Evolutionary conservation across 1,140 invertebrate genomes (phyloP).

Genomic region (Diuraphis noxia): DNA sequence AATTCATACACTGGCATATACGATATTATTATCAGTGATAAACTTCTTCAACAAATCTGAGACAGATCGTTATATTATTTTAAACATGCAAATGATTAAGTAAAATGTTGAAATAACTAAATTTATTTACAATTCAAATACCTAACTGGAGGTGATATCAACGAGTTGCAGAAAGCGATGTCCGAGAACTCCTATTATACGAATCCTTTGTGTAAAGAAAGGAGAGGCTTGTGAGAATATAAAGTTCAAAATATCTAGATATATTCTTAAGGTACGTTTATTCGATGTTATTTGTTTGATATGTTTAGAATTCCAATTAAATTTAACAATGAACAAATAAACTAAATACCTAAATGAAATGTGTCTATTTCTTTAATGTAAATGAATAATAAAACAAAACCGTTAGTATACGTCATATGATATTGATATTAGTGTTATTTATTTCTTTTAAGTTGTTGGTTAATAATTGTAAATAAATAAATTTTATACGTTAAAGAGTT

Average conservation of each 20-base stretch:
- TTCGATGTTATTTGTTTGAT: background rate
- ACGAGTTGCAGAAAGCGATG: background rate
- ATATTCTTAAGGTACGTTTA: background rate
- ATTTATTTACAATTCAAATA: slow-evolving; percentile 34
- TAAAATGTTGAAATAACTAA: background rate
- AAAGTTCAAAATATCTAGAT: background rate
- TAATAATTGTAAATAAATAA: too few species aligned
- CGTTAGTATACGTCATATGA: too few species aligned
- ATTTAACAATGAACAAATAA: background rate
- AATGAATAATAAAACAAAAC: background rate
- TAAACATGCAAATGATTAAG: background rate
- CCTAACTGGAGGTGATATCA: background rate
- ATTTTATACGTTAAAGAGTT: too few species aligned
- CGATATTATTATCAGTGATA: background rate
- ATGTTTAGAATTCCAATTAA: background rate
- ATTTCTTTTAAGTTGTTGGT: too few species aligned
- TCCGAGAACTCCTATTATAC: background rate
- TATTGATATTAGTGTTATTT: too few species aligned
- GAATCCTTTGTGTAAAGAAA: background rate
- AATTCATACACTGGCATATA: background rate
- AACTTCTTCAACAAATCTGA: background rate
- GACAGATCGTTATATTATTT: background rate
- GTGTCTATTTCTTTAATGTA: background rate
- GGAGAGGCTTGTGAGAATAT: background rate
- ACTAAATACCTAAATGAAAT: background rate